These are phyloP conservation scores for Hassar affinis DNA, from an alignment of 2,113 vertebrate genomes.

Conservation along the genomic window DNA sequence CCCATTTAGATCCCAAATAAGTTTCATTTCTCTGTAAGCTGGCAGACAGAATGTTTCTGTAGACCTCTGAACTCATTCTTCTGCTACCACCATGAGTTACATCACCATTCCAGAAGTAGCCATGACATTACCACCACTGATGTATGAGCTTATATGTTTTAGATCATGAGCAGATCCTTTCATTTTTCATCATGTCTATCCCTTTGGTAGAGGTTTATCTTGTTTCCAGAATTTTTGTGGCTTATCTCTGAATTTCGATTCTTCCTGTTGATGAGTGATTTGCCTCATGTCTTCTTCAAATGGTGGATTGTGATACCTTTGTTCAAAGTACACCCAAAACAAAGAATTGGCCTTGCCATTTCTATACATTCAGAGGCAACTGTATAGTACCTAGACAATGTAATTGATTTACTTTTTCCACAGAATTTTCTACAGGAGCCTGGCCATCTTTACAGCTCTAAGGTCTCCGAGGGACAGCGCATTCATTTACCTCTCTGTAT, in stretches of 20 bases:
- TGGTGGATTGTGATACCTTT: not conserved
- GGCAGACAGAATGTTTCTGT: too few relatives aligned
- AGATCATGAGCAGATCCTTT: too few relatives aligned
- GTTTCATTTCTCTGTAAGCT: not conserved
- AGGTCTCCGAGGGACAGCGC: slow-evolving; percentile 8
- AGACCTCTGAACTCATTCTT: too few relatives aligned
- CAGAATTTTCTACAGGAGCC: slow-evolving; percentile 7
- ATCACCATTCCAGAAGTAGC: too few relatives aligned
- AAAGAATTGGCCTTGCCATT: not conserved
- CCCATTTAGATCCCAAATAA: too few relatives aligned
- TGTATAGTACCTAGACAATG: not conserved
- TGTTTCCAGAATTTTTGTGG: too few relatives aligned
- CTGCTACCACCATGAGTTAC: too few relatives aligned
- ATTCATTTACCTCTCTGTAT: slow-evolving; percentile 23
- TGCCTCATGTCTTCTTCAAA: not conserved
- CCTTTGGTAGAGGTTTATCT: too few relatives aligned
- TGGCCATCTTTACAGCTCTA: not conserved
- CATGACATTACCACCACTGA: too few relatives aligned
- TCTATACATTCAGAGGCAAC: not conserved
- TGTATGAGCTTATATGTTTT: too few relatives aligned
- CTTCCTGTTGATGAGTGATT: not conserved
- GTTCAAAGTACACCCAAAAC: too few relatives aligned
- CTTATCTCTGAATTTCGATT: not conserved
- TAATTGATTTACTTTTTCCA: not conserved
- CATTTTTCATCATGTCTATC: too few relatives aligned